phyloP scores from a whole-genome alignment of 2,888 invertebrate genomes.

The Ophioninae sp. region DNA sequence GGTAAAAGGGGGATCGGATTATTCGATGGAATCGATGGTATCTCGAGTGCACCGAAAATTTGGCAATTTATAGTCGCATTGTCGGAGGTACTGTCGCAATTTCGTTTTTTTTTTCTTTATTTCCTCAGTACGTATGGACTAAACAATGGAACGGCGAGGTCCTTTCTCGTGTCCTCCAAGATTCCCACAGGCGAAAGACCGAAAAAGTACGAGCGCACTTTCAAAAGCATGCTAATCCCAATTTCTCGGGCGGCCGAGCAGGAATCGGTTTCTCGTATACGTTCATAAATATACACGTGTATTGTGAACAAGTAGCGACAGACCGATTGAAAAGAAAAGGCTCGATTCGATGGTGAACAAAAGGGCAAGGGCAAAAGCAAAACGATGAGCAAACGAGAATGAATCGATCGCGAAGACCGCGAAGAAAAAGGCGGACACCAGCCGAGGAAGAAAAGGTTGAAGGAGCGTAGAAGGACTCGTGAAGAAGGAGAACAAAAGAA shows the following conservation, averaged over 20 bases:
- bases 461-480: slow-evolving; percentile 21
- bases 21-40: slow-evolving; percentile 34
- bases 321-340: slow-evolving; percentile 44
- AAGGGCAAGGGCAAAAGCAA: slow-evolving; percentile 25
- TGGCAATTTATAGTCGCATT: slow-evolving; percentile 45
- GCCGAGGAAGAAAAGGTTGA: slow-evolving; percentile 28
- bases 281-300: slow-evolving; percentile 22
- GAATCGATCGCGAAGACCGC: slow-evolving; percentile 49
- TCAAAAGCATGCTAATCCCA: slow-evolving; percentile 53
- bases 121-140: not conserved
- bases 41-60: slow-evolving; percentile 22
- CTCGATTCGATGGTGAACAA: slow-evolving; percentile 40
- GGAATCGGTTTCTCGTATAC: slow-evolving; percentile 29
- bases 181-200: slow-evolving; percentile 32
- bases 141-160: slow-evolving; percentile 45
- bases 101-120: too few relatives aligned
- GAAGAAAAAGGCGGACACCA: slow-evolving; percentile 19
- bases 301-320: slow-evolving; percentile 29
- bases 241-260: slow-evolving; percentile 30
- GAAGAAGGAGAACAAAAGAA: slow-evolving; percentile 33
- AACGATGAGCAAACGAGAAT: slow-evolving; percentile 29
- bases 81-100: not conserved
- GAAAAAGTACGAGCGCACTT: slow-evolving; percentile 25
- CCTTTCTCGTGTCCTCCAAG: slow-evolving; percentile 19
- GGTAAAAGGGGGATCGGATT: not conserved